A percentile compares a stretch with the other conserved stretches of the same genome.
Conservation (phyloP, 2,797 vertebrate species). For the Premnoplex brunnescens region DNA sequence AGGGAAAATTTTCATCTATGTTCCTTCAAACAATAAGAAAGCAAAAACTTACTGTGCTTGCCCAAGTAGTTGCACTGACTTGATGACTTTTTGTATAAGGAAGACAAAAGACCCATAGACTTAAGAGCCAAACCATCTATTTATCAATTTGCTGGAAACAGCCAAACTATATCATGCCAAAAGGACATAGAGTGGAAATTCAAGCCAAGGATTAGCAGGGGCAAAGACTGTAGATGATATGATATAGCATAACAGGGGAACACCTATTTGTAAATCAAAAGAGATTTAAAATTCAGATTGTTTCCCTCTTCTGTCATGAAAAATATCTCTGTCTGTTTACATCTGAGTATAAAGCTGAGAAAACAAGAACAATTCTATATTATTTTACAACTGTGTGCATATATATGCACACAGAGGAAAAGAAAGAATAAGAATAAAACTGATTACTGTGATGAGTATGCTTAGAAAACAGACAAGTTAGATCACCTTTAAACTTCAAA, state of each 20-base stretch:
- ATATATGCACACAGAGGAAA: accelerated
- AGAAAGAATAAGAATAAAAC: not conserved
- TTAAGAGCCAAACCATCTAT: not conserved
- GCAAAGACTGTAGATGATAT: not conserved
- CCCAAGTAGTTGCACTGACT: not conserved
- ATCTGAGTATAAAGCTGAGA: not conserved
- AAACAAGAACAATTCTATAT: not conserved
- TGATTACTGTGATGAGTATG: not conserved
- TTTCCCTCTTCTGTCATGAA: not conserved
- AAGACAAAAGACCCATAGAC: not conserved
- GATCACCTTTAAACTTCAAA: not conserved
- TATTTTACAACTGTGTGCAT: not conserved
- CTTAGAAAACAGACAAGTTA: not conserved
- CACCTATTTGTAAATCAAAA: not conserved
- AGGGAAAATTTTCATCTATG: not conserved
- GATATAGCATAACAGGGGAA: not conserved
- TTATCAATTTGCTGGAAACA: not conserved
- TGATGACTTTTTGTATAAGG: not conserved
- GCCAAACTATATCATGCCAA: not conserved
- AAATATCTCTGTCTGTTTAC: not conserved
- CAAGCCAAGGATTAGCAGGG: not conserved
- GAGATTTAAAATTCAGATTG: not conserved
- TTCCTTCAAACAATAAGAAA: not conserved
- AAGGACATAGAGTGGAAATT: not conserved
- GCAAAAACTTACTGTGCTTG: not conserved